Conservation (phyloP, 2,113 vertebrate species). For the Heterocephalus glaber region DNA sequence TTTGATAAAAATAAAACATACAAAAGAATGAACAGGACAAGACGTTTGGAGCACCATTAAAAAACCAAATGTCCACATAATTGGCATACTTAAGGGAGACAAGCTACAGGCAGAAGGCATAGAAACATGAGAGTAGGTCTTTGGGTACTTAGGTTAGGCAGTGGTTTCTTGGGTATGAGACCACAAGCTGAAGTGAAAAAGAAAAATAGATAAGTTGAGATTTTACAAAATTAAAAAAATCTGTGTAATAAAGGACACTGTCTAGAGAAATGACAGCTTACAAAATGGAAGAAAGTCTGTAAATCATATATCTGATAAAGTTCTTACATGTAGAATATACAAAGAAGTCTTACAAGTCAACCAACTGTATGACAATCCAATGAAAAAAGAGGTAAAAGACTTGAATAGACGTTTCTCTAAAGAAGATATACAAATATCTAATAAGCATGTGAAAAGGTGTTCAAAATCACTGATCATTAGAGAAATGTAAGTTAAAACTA, state of each 20-base stretch:
- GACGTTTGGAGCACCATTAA: background rate
- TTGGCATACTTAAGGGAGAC: background rate
- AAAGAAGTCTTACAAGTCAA: background rate
- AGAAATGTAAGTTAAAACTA: constrained; percentile 1
- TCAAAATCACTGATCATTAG: background rate
- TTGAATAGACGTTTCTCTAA: constrained; percentile 26
- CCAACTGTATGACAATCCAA: background rate
- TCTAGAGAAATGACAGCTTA: background rate
- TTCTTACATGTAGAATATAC: background rate
- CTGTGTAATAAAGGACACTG: background rate
- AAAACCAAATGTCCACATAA: background rate
- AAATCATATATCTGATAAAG: background rate
- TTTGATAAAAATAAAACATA: background rate
- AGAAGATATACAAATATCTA: background rate
- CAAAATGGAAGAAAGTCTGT: background rate
- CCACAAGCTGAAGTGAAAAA: background rate
- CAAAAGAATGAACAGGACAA: background rate
- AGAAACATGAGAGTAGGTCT: background rate
- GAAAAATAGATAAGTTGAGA: background rate
- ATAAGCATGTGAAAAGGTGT: background rate
- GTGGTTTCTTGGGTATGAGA: background rate
- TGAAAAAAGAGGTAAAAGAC: background rate
- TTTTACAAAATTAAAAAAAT: background rate
- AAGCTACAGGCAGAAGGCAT: background rate
- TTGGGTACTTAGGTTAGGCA: background rate